Percentiles rank a stretch among this genome's conserved stretches.
Evolutionary conservation across 53 echinoderm and acorn worm species (phyloP).

Genomic region (Glandiceps talaboti): DNA sequence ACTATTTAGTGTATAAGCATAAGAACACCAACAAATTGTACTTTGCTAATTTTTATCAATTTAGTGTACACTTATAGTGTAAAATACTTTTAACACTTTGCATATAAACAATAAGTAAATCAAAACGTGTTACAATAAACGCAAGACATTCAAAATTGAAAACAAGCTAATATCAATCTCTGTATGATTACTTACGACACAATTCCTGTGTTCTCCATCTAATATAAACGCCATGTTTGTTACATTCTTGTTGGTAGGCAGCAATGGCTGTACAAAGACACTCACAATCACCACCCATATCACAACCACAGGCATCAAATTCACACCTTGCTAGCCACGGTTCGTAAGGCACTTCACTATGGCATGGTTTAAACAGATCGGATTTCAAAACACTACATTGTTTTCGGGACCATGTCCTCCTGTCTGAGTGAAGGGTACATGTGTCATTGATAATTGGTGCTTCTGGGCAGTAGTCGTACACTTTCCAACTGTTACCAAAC

Average conservation of each 20-base stretch:
- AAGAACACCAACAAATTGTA: too few relatives aligned
- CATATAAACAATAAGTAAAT: too few relatives aligned
- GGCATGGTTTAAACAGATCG: background rate
- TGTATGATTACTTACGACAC: background rate
- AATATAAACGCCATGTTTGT: background rate
- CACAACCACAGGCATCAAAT: background rate
- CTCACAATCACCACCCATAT: background rate
- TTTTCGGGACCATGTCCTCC: background rate
- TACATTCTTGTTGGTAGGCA: background rate
- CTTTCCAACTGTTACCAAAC: too few relatives aligned
- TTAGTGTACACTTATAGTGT: too few relatives aligned
- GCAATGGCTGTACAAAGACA: background rate
- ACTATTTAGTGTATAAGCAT: too few relatives aligned
- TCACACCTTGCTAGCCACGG: background rate
- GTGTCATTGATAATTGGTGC: background rate
- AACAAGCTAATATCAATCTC: too few relatives aligned
- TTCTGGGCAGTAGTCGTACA: slow-evolving; percentile 11
- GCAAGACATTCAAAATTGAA: too few relatives aligned
- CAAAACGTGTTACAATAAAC: too few relatives aligned
- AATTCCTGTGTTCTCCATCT: background rate
- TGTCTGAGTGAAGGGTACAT: background rate
- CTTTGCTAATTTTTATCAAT: too few relatives aligned
- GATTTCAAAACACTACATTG: background rate
- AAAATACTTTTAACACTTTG: too few relatives aligned
- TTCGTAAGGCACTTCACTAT: background rate